phyloP scores from a whole-genome alignment of 2,888 invertebrate species.

The Falcaria lacertinaria region DNA sequence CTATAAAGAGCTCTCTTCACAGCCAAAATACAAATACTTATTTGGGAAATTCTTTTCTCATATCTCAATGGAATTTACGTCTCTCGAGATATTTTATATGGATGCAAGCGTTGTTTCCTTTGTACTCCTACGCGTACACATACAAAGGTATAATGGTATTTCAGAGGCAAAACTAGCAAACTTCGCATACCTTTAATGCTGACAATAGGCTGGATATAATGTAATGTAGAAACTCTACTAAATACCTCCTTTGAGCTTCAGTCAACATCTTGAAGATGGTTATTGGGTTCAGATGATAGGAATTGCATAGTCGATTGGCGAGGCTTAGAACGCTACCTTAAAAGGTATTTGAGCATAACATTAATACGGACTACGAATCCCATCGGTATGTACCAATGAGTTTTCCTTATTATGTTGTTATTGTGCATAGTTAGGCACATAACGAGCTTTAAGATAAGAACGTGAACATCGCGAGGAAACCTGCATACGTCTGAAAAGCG shows the following conservation, averaged over 20 bases:
- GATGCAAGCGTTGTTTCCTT: slow-evolving; percentile 52
- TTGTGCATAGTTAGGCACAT: no score
- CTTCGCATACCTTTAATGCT: slow-evolving; percentile 23
- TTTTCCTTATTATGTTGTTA: no score
- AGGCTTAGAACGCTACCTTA: no score
- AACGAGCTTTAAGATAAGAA: no score
- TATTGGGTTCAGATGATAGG: background rate
- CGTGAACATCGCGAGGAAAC: no score
- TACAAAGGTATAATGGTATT: slow-evolving; percentile 52
- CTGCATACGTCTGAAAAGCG: no score
- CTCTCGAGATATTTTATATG: slow-evolving; percentile 46
- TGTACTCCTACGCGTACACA: slow-evolving; percentile 36
- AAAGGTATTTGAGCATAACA: no score
- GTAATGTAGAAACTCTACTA: background rate
- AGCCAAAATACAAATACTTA: slow-evolving; percentile 26
- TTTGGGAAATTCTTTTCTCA: slow-evolving; percentile 36
- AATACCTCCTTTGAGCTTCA: background rate
- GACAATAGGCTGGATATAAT: slow-evolving; percentile 10
- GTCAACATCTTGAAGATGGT: background rate
- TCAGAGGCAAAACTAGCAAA: slow-evolving; percentile 31
- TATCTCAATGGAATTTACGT: slow-evolving; percentile 49
- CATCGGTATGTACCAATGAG: no score
- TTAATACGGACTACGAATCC: no score
- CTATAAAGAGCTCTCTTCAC: slow-evolving; percentile 40
- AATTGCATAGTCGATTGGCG: no score